Evolutionary conservation across 2,888 invertebrate genomes (phyloP).

Genomic region (Callyntrura guangdongensis): DNA sequence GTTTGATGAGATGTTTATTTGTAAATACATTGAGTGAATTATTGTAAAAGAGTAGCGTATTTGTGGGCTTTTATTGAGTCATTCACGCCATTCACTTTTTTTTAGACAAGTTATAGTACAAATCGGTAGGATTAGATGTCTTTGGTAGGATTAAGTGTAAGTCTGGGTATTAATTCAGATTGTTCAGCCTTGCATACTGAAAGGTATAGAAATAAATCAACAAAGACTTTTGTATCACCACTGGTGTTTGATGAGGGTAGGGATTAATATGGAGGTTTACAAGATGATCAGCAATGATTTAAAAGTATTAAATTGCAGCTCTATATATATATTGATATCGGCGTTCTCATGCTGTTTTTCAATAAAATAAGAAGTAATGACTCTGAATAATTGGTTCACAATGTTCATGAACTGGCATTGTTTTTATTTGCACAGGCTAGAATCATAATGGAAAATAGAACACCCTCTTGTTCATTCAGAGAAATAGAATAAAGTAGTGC

Average conservation of each 20-base stretch:
- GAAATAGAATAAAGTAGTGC: too few species aligned
- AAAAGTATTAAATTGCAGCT: too few species aligned
- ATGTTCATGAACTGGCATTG: slow-evolving; percentile 2
- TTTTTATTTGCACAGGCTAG: background rate
- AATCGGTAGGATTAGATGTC: too few species aligned
- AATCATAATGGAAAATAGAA: slow-evolving; percentile 14
- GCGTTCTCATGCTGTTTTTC: slow-evolving; percentile 3
- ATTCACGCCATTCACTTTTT: background rate
- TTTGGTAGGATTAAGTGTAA: too few species aligned
- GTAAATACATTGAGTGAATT: too few species aligned
- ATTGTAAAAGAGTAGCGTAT: too few species aligned
- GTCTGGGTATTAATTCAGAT: background rate
- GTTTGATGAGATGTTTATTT: too few species aligned
- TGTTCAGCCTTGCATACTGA: background rate
- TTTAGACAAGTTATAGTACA: background rate
- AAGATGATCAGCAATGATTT: too few species aligned
- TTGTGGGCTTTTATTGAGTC: background rate
- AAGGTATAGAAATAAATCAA: background rate
- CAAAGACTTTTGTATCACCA: background rate
- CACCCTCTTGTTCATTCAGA: background rate
- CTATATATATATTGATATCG: too few species aligned
- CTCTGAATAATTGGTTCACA: background rate
- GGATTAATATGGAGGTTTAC: slow-evolving; percentile 12
- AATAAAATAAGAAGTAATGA: too few species aligned
- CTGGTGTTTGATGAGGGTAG: background rate